These are phyloP conservation scores for Vanessa atalanta DNA, from an alignment of 1,140 invertebrate genomes.

Conservation along the genomic window DNA sequence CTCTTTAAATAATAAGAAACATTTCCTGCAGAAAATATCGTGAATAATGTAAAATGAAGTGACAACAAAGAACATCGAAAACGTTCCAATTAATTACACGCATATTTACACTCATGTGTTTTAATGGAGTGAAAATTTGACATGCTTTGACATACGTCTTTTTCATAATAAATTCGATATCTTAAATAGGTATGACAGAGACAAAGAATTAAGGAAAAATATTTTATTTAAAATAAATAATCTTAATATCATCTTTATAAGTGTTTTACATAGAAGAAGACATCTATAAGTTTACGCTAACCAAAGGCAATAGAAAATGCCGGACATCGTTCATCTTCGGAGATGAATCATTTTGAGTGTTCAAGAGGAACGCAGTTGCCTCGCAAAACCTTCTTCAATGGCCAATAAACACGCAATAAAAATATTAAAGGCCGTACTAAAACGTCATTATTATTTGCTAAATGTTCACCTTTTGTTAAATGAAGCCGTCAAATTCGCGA, in stretches of 20 bases:
- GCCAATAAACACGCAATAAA: conserved; percentile 77
- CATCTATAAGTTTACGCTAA: not conserved
- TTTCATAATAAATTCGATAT: too few species aligned
- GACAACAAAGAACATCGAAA: not conserved
- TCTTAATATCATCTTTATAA: too few species aligned
- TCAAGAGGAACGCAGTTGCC: conserved; percentile 36
- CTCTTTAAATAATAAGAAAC: conserved; percentile 24
- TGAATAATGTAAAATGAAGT: not conserved
- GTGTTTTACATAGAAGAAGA: not conserved
- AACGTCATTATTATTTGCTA: conserved; percentile 71
- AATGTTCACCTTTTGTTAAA: conserved; percentile 75
- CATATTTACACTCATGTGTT: not conserved
- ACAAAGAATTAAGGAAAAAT: too few species aligned
- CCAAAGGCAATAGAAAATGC: conserved; percentile 16
- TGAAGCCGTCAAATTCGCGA: conserved; percentile 60
- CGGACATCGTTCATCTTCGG: conserved; percentile 10
- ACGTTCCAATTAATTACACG: not conserved
- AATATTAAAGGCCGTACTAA: conserved; percentile 72
- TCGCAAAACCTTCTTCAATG: conserved; percentile 61
- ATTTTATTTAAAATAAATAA: too few species aligned
- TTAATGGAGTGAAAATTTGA: too few species aligned
- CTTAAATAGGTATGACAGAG: too few species aligned
- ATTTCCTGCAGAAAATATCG: not conserved
- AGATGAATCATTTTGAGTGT: conserved; percentile 43
- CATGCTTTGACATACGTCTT: too few species aligned